These are phyloP conservation scores for Gadopsis bispinosus DNA, from an alignment of 2,797 vertebrate genomes.

Conservation along the genomic window DNA sequence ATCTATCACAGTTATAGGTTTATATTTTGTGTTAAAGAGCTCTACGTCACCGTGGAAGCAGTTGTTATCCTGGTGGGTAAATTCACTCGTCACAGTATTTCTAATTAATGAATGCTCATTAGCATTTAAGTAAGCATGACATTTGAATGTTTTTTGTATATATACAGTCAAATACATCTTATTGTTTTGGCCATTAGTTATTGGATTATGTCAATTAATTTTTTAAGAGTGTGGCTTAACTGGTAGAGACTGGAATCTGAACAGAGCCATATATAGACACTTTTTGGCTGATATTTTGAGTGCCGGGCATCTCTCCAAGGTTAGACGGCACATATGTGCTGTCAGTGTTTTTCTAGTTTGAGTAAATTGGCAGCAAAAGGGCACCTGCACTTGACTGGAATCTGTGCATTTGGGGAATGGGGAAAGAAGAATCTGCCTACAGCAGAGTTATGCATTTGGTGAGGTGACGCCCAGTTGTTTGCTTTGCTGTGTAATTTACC, in stretches of 20 bases:
- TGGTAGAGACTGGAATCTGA: constrained; percentile 25
- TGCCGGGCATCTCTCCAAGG: constrained; percentile 60
- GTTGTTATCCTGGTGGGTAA: not conserved
- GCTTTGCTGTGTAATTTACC: not conserved
- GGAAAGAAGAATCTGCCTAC: not conserved
- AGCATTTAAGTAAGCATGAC: constrained; percentile 16
- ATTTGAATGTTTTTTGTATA: constrained; percentile 10
- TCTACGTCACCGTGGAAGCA: not conserved
- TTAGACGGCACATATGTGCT: constrained; percentile 38
- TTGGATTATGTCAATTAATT: constrained; percentile 28
- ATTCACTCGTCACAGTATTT: not conserved
- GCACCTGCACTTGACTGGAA: constrained; percentile 58
- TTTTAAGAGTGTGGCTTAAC: constrained; percentile 18
- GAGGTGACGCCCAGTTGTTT: not conserved
- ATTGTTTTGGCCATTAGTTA: constrained; percentile 27
- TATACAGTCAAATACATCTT: constrained; percentile 23
- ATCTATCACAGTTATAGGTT: constrained; percentile 1
- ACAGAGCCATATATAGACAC: constrained; percentile 67
- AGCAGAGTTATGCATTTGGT: not conserved
- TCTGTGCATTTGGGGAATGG: constrained; percentile 27
- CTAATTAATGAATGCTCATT: not conserved
- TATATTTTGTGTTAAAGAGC: not conserved
- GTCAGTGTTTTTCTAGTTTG: constrained; percentile 30
- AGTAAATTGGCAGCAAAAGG: constrained; percentile 42
- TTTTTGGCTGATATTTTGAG: constrained; percentile 57